A percentile compares a stretch with the other conserved stretches of the same genome.
These are phyloP conservation scores for Cyanoramphus novaezelandiae DNA, from an alignment of 2,113 vertebrate genomes.

Conservation along the genomic window DNA sequence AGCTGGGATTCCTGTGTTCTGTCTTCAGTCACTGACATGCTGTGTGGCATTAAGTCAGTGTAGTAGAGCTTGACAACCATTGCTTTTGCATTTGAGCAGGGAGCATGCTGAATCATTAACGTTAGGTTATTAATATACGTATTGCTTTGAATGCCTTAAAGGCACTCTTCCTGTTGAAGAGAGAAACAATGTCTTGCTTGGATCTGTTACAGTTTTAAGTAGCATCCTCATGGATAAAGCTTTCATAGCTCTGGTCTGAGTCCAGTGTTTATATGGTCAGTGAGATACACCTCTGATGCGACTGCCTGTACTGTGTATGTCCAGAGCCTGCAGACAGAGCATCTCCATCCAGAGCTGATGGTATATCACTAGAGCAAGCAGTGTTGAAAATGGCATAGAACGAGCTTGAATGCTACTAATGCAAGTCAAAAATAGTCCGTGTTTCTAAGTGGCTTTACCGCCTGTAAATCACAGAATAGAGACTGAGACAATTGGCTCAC, in stretches of 20 bases:
- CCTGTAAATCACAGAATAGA: neutral
- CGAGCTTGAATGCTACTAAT: neutral
- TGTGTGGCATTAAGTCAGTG: neutral
- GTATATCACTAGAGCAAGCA: neutral
- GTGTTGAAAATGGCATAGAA: neutral
- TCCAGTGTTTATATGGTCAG: neutral
- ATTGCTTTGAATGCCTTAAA: neutral
- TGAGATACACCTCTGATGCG: neutral
- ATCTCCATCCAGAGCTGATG: neutral
- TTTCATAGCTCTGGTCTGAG: neutral
- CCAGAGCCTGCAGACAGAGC: neutral
- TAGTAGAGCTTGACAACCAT: neutral
- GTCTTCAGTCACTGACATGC: neutral
- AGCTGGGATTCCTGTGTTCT: neutral
- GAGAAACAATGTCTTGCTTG: neutral
- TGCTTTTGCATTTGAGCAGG: neutral
- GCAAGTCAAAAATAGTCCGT: neutral
- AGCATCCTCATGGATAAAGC: neutral
- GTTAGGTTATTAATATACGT: neutral
- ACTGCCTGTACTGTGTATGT: neutral
- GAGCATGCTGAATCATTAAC: neutral
- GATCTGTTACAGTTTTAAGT: neutral
- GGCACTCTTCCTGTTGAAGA: neutral
- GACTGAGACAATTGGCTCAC: neutral
- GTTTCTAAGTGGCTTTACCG: neutral